These are phyloP conservation scores for Eptesicus fuscus DNA, from an alignment of 2,113 vertebrate genomes.

Conservation along the genomic window DNA sequence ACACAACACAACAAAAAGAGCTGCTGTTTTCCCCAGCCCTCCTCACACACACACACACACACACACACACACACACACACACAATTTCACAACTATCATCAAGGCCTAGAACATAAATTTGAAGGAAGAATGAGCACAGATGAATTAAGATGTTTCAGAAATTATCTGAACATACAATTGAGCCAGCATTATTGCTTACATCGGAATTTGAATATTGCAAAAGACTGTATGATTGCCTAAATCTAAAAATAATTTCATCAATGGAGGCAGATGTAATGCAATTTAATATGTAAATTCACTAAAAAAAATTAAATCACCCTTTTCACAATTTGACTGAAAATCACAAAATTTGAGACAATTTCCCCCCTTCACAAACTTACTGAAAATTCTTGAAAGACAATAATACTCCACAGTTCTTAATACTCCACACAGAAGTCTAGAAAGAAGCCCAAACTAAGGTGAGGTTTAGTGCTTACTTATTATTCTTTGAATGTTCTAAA, in stretches of 20 bases:
- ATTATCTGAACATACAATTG: background rate
- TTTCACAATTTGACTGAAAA: conserved; percentile 38
- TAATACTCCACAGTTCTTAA: background rate
- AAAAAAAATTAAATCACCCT: conserved; percentile 30
- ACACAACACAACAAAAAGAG: background rate
- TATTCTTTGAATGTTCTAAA: conserved; percentile 67
- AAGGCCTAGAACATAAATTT: background rate
- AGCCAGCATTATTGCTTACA: background rate
- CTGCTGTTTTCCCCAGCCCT: background rate
- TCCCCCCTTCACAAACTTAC: background rate
- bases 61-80: background rate
- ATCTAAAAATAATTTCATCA: conserved; percentile 65
- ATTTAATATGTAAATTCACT: conserved; percentile 55
- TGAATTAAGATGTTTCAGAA: conserved; percentile 8
- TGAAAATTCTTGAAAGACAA: conserved; percentile 52
- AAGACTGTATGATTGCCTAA: conserved; percentile 14
- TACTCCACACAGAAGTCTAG: background rate
- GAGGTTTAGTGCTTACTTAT: conserved; percentile 60
- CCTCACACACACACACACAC: background rate
- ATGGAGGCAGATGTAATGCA: conserved; percentile 45
- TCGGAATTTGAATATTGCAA: conserved; percentile 27
- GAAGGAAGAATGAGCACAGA: background rate
- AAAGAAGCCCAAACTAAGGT: conserved; percentile 49
- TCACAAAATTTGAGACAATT: conserved; percentile 34
- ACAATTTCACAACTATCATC: background rate